phyloP scores from a whole-genome alignment of 2,797 vertebrate species.

The Paratrypauchen microcephalus region DNA sequence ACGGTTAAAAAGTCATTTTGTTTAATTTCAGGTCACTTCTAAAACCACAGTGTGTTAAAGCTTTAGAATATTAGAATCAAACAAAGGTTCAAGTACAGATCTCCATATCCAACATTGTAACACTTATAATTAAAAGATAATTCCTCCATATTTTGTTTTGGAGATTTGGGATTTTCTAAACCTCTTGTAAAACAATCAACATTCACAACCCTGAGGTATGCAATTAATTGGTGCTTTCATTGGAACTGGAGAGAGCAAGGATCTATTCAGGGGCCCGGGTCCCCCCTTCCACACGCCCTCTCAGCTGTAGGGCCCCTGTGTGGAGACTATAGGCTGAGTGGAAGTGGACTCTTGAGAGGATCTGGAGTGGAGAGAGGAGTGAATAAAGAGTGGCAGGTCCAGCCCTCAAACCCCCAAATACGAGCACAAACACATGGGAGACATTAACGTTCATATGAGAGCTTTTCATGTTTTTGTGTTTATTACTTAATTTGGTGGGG shows the following conservation, averaged over 20 bases:
- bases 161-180: slow-evolving; percentile 4
- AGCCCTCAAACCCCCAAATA: slow-evolving; percentile 55
- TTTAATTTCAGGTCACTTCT: too few relatives aligned
- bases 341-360: slow-evolving; percentile 70
- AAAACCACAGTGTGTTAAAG: too few relatives aligned
- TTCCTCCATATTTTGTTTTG: background rate
- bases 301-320: slow-evolving; percentile 54
- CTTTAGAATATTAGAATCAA: background rate
- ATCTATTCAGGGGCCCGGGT: slow-evolving; percentile 31
- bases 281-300: slow-evolving; percentile 8
- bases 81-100: background rate
- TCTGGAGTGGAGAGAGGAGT: slow-evolving; percentile 52
- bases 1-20: too few relatives aligned
- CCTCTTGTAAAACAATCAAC: background rate
- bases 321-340: slow-evolving; percentile 68
- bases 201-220: background rate
- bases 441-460: slow-evolving; percentile 51
- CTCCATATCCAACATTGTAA: background rate
- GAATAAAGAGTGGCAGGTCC: slow-evolving; percentile 63
- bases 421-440: slow-evolving; percentile 71
- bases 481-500: too few relatives aligned
- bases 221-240: slow-evolving; percentile 30
- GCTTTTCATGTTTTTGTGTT: too few relatives aligned
- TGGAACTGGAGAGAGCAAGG: slow-evolving; percentile 32
- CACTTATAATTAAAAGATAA: slow-evolving; percentile 6